Percentiles rank a stretch among this genome's conserved stretches.
These are phyloP conservation scores for Sycophila texana DNA, from an alignment of 2,888 invertebrate species.

Conservation along the genomic window DNA sequence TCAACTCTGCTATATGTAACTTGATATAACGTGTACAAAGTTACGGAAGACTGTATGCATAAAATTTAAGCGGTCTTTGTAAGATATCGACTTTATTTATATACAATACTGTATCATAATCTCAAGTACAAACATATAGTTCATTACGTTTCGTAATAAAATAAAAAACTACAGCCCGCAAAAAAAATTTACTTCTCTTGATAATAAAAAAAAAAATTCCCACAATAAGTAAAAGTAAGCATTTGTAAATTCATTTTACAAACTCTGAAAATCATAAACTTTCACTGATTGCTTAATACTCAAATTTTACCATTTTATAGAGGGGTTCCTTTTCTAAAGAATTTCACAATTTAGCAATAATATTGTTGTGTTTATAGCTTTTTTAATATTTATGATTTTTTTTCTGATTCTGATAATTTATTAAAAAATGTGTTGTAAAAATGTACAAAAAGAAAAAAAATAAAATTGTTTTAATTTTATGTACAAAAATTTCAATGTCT, in stretches of 20 bases:
- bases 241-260: conserved; percentile 53
- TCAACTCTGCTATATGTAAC: conserved; percentile 70
- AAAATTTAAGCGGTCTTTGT: conserved; percentile 69
- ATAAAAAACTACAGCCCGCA: conserved; percentile 62
- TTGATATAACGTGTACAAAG: conserved; percentile 72
- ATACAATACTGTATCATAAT: conserved; percentile 72
- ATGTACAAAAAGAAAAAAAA: conserved; percentile 55
- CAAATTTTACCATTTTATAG: conserved; percentile 53
- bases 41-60: conserved; percentile 70
- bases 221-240: conserved; percentile 39
- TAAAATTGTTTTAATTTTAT: conserved; percentile 57
- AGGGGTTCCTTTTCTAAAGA: conserved; percentile 47
- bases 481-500: background rate
- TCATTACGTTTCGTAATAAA: conserved; percentile 73
- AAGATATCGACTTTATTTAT: conserved; percentile 72
- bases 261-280: conserved; percentile 33
- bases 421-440: conserved; percentile 53
- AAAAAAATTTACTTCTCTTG: conserved; percentile 49
- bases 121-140: conserved; percentile 73
- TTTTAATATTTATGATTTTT: conserved; percentile 55
- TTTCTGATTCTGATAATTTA: conserved; percentile 52
- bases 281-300: conserved; percentile 52
- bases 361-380: conserved; percentile 54
- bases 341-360: conserved; percentile 53
- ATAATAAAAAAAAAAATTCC: conserved; percentile 22